Evolutionary conservation across 1,140 invertebrate genomes (phyloP).

Genomic region (Ptiloglossa arizonensis): DNA sequence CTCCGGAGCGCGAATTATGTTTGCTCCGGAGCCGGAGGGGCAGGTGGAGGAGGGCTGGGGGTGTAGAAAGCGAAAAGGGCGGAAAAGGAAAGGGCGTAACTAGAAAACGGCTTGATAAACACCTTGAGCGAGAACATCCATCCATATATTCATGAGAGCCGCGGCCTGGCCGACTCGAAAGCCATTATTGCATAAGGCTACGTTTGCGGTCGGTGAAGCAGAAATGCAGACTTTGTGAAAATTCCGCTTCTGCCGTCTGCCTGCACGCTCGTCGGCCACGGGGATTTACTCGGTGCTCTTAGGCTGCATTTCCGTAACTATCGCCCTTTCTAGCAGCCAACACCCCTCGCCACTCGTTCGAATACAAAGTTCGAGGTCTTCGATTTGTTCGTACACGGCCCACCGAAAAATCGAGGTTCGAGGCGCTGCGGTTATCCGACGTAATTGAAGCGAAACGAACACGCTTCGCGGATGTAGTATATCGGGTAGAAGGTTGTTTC

Average conservation of each 20-base stretch:
- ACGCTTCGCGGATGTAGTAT: no score
- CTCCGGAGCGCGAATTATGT: constrained; percentile 51
- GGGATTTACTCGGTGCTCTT: constrained; percentile 49
- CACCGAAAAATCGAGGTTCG: neutral
- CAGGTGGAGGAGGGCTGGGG: no score
- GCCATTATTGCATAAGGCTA: constrained; percentile 76
- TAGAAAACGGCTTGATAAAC: constrained; percentile 76
- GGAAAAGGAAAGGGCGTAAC: constrained; percentile 65
- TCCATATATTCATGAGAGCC: constrained; percentile 77
- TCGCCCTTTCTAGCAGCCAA: no score
- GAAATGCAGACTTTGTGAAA: constrained; percentile 72
- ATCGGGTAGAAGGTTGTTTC: no score
- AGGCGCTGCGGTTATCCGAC: neutral
- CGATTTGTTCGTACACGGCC: neutral
- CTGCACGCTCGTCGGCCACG: constrained; percentile 33
- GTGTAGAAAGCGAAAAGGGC: constrained; percentile 38
- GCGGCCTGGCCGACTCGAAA: constrained; percentile 64
- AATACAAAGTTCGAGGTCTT: constrained; percentile 37
- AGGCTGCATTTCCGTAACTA: constrained; percentile 40
- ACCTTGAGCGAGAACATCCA: constrained; percentile 74
- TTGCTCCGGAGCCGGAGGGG: constrained; percentile 31
- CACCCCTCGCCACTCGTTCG: no score
- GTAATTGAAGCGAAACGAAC: neutral
- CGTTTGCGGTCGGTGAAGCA: constrained; percentile 74
- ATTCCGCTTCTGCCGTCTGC: constrained; percentile 51